Evolutionary conservation across 2,113 vertebrate genomes (phyloP).

Genomic region (Nothoprocta pentlandii): DNA sequence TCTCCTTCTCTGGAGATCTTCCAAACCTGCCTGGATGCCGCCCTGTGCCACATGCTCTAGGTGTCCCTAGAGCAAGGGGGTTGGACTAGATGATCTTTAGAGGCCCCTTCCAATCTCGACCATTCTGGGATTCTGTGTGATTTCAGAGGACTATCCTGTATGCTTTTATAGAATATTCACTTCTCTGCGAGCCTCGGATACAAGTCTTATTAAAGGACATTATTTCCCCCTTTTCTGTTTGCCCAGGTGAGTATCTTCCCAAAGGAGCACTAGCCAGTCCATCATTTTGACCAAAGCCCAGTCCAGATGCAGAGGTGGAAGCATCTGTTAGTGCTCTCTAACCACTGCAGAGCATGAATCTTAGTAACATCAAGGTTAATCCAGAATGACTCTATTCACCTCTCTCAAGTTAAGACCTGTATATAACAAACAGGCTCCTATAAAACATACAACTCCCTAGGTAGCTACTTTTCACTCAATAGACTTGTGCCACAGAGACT

Average conservation of each 20-base stretch:
- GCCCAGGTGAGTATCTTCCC: background rate
- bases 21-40: too few relatives aligned
- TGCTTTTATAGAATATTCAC: accelerated
- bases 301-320: background rate
- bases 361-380: background rate
- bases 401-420: background rate
- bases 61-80: too few relatives aligned
- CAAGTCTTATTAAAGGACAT: background rate
- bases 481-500: background rate
- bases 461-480: background rate
- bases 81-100: too few relatives aligned
- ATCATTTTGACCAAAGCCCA: background rate
- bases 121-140: too few relatives aligned
- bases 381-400: background rate
- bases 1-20: too few relatives aligned
- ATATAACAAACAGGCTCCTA: background rate
- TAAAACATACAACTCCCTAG: background rate
- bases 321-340: background rate
- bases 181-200: background rate
- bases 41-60: too few relatives aligned
- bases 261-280: background rate
- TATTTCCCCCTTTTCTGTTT: background rate
- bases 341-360: background rate
- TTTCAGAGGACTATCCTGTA: background rate
- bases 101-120: too few relatives aligned